Conservation (phyloP, 1,140 invertebrate genomes). For the Bursaphelenchus mucronatus region DNA sequence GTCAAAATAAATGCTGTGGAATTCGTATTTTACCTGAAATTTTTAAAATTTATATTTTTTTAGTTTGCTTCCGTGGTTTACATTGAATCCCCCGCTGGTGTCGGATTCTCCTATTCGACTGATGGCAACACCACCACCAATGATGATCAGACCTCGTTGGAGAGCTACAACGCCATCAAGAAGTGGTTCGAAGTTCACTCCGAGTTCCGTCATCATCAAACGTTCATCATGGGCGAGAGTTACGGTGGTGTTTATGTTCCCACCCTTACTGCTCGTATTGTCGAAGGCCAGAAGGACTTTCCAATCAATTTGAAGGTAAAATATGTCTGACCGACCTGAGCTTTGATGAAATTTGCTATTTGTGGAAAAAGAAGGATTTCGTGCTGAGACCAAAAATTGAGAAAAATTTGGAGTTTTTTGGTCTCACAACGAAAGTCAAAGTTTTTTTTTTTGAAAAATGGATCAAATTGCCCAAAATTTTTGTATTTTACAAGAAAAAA, state of each 20-base stretch:
- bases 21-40: background rate
- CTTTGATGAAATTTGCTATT: too few relatives aligned
- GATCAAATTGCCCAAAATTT: too few relatives aligned
- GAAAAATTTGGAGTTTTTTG: too few relatives aligned
- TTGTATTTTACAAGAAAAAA: too few relatives aligned
- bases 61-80: slow-evolving; percentile 75
- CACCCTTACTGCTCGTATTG: slow-evolving; percentile 64
- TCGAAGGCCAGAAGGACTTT: slow-evolving; percentile 61
- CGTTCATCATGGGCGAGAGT: slow-evolving; percentile 64
- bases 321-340: too few relatives aligned
- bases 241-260: slow-evolving; percentile 64
- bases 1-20: slow-evolving; percentile 27
- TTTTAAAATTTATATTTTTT: slow-evolving; percentile 14
- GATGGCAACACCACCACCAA: slow-evolving; percentile 64
- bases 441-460: too few relatives aligned
- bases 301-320: slow-evolving; percentile 53
- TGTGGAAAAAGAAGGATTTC: too few relatives aligned
- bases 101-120: slow-evolving; percentile 66
- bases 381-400: too few relatives aligned
- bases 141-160: slow-evolving; percentile 63
- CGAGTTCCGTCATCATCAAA: slow-evolving; percentile 62
- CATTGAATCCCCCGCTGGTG: slow-evolving; percentile 65
- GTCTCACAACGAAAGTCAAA: too few relatives aligned
- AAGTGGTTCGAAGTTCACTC: slow-evolving; percentile 66
- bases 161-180: slow-evolving; percentile 65